Evolutionary conservation across 2,797 vertebrate genomes (phyloP), one percentile per base, ranked within the genome.

Genomic region (Sphaeramia orbicularis): DNA sequence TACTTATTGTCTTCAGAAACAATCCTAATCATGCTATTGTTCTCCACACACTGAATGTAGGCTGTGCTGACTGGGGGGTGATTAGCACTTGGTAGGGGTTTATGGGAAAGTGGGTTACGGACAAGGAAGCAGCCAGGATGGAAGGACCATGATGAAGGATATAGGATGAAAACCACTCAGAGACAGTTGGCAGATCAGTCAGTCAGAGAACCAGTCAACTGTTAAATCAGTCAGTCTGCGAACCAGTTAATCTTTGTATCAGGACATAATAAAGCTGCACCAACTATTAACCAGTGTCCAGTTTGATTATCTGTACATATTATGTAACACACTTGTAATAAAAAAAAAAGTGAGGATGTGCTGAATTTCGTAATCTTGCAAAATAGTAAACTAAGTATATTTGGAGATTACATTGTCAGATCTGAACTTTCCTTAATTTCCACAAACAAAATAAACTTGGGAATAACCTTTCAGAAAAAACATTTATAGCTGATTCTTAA

Each of bases 41-140:
- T 85, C 65, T 69, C 37, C 6, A 13, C 10, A 2, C 48, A 4
- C 24, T 54, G 47, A 73, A 65, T 76, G 56, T 38, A 42, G 71
- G 57, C 71, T 67, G 56, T 71, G 64, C 24, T 27, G n/a, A 53
- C 14, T n/a, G 30, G 24, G 38, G 69, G 61, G 40, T 18, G 63
- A 63, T 61, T 56, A 52, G 68, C 74, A 47, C 40, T 44, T 48
- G 32, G 10, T 40, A 5, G 67, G 79, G 60, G 69, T 76, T 69
- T 64, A 65, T 13, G 42, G 47, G 74, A 87, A 90, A 90, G 69
- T 88, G 77, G 89, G 86, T 87, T 84, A 89, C 16, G 57, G 63
- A 70, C 44, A 61, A 50, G 71, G 60, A 69, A 74, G 57, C 10
- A 13, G 54, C 43, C 58, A 36, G 47, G 36, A 49, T 43, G 45